Conservation (phyloP, 1,140 invertebrate genomes). For the Zaprionus inermis region DNA sequence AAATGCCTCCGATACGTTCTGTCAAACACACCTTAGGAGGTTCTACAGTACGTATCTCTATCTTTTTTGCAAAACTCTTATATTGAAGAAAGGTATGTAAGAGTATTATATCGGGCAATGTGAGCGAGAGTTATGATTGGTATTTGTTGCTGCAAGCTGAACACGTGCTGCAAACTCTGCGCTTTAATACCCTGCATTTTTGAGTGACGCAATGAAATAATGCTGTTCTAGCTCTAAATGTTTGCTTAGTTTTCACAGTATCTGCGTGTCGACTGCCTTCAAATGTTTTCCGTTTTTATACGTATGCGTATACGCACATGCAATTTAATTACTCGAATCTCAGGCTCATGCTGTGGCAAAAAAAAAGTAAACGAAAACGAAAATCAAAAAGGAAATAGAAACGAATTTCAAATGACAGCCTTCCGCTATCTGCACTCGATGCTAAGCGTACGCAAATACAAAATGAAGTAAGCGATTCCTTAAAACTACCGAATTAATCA, state of each 20-base stretch:
- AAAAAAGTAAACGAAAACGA: not conserved
- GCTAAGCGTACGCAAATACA: no score
- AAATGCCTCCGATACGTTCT: not conserved
- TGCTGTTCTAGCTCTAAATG: not conserved
- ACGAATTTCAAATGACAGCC: not conserved
- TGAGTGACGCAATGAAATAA: not conserved
- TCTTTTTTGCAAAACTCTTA: not conserved
- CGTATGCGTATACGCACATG: not conserved
- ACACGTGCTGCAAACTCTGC: not conserved
- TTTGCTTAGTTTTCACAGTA: not conserved
- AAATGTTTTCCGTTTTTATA: not conserved
- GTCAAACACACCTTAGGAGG: not conserved
- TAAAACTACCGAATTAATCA: conserved; percentile 8
- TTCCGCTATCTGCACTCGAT: conserved; percentile 18
- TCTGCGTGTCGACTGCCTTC: not conserved
- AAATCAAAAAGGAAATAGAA: not conserved
- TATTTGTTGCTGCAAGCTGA: not conserved
- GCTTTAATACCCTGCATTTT: not conserved
- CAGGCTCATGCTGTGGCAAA: not conserved
- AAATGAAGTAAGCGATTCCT: not conserved
- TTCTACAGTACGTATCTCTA: not conserved
- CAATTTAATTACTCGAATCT: not conserved
- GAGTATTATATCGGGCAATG: not conserved
- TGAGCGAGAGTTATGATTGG: not conserved
- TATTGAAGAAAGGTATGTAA: not conserved